phyloP scores from a whole-genome alignment of 2,888 invertebrate genomes.

The Pyrrhosoma nymphula region DNA sequence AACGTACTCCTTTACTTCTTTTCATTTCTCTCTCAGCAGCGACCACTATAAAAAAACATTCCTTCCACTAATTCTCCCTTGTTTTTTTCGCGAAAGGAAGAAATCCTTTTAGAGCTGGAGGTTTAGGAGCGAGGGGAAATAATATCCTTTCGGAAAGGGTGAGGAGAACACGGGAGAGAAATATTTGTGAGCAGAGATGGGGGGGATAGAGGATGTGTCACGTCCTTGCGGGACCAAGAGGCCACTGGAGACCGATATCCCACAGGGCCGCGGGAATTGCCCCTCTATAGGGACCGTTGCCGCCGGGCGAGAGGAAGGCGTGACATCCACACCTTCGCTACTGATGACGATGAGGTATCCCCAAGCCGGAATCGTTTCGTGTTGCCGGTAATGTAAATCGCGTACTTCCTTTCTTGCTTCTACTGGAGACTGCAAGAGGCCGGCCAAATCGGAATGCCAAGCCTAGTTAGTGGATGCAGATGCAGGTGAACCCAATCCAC shows the following conservation, averaged over 20 bases:
- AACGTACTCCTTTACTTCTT: background rate
- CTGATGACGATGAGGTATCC: background rate
- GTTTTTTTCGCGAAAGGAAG: slow-evolving; percentile 10
- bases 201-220: background rate
- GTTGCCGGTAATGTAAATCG: background rate
- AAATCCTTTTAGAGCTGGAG: slow-evolving; percentile 36
- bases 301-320: background rate
- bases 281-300: background rate
- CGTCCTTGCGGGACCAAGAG: background rate
- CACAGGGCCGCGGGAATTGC: background rate
- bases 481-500: slow-evolving; percentile 33
- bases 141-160: slow-evolving; percentile 16
- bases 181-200: background rate
- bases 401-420: background rate
- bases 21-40: background rate
- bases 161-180: background rate
- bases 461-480: slow-evolving; percentile 39
- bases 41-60: background rate
- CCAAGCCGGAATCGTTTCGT: background rate
- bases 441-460: background rate
- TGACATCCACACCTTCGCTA: background rate
- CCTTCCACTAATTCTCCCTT: slow-evolving; percentile 4
- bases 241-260: background rate
- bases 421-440: background rate
- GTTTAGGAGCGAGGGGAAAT: slow-evolving; percentile 12